Base-by-base conservation (phyloP, 2,888 invertebrate genomes). In the Chrysodeixis includens region DNA sequence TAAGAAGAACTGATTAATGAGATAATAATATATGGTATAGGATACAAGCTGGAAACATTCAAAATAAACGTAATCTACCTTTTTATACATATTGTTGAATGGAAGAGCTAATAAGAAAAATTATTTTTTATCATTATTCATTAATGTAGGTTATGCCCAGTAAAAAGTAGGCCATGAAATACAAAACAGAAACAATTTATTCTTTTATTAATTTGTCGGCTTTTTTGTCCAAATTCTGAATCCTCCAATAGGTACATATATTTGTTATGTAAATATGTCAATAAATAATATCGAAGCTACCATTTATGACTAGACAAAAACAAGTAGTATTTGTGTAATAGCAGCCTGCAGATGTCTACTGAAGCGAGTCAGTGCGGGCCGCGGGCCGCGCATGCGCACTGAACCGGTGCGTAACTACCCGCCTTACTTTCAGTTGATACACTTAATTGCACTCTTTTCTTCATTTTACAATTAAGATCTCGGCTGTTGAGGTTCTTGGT, bases 381-480 rank as follows among this genome's bases (percentile, higher is more conserved):
- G 12, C 56, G 9, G 49, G 5, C n/a, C 8, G 8, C 26, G 46
- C 46, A 18, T 9, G 46, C 46, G 46, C 30, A 22, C 32, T 20
- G 32, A 75, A 75, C 44, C 63, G 69, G 75, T 69, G 69, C 69
- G 65, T 40, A 63, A 69, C 66, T 32, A 32, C 53, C 63, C 57
- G 68, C 40, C 55, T 66, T 76, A 76, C 78, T 79, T 79, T 76
- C 70, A 55, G 57, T 56, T 30, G 44, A 55, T 62, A 53, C 51
- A 30, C 46, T 35, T 56, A 56, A 60, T 56, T 62, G n/a, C 32
- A 18, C 30, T 40, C 18, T 55, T 54, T 16, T 57, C 49, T 62
- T 60, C 20, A 44, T 32, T 56, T 20, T 58, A 10, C 1, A 40
- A 16, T 1, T 46, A 53, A 20, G 26, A 30, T 49, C 53, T 53